Conservation (phyloP, 2,797 vertebrate species). For the Acomys russatus region DNA sequence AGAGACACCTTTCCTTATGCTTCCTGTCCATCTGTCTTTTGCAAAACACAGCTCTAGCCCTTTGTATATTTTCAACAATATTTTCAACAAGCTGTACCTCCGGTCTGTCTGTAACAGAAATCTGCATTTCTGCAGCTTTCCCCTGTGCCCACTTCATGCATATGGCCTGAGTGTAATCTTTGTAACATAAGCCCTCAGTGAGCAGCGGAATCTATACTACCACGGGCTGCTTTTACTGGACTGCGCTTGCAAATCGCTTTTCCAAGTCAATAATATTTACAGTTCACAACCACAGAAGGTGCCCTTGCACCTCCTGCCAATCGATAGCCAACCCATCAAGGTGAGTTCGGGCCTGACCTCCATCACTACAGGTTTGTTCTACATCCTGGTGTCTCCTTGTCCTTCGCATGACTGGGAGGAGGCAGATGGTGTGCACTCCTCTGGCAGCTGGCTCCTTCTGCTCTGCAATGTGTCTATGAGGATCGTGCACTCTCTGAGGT, state of each 20-base stretch:
- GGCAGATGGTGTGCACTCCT: neutral
- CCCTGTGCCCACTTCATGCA: neutral
- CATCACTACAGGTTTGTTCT: neutral
- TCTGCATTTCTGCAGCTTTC: neutral
- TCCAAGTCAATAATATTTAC: constrained; percentile 74
- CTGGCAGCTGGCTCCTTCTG: neutral
- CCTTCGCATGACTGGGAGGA: constrained; percentile 15
- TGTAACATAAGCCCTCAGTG: constrained; percentile 65
- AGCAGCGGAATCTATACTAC: neutral
- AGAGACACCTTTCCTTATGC: neutral
- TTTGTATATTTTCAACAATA: constrained; percentile 17
- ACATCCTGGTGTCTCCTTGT: neutral
- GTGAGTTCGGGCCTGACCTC: constrained; percentile 53
- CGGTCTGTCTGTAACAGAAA: neutral
- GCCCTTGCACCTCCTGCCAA: constrained; percentile 42
- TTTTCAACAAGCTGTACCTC: constrained; percentile 21
- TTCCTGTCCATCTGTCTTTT: neutral
- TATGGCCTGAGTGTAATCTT: neutral
- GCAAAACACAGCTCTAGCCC: constrained; percentile 2
- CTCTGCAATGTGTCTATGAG: neutral
- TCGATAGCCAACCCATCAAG: constrained; percentile 40
- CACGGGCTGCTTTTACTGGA: constrained; percentile 51
- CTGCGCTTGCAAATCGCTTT: constrained; percentile 73
- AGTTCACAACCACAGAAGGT: constrained; percentile 71
- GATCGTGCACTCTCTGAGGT: neutral